Base-by-base conservation (phyloP, 2,113 vertebrate species). In the Vulpes ferrilata region DNA sequence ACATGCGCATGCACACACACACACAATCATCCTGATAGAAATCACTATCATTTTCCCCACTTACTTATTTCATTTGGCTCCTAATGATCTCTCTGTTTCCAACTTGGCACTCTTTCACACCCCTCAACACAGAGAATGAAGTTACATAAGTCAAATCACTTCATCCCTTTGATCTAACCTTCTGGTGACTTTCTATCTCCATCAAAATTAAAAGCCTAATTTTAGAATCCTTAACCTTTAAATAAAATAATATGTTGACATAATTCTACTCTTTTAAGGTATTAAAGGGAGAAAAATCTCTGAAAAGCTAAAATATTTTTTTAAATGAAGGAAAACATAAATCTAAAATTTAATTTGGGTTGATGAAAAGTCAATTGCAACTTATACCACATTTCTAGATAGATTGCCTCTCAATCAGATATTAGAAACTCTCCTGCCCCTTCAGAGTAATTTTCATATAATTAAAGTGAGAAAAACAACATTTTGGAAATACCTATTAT, bases 171-270 rank as follows among this genome's bases (percentile, higher is more conserved):
- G 32, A 32, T 83, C 48, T 95, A 81, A 65, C 2, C 8, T 92
- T 92, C 57, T 62, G 69, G 10, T 76, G 51, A 95, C 60, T 96
- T 95, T 35, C 67, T 92, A 15, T 86, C 32, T 90, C 25, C 85
- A 71, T 86, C 67, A 97, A 57, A 96, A 59, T 80, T 80, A 80
- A 96, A 96, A 95, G 51, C n/a, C 8, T 86, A 71, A 91, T 82
- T 97, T 93, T 87, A 83, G 38, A 78, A 35, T 84, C 86, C 20
- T 86, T 97, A 96, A 97, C 73, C 73, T 89, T 95, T 88, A 92
- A 62, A 48, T 87, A 60, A 86, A 53, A 85, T 27, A 81, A 74
- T 80, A 69, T 38, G 5, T 69, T 87, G 35, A 23, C 53, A 83
- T 95, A 82, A 96, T 92, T 96, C 22, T 96, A 32, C 22, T 89